Base-by-base conservation (phyloP, 2,888 invertebrate species). In the Encarsia formosa region DNA sequence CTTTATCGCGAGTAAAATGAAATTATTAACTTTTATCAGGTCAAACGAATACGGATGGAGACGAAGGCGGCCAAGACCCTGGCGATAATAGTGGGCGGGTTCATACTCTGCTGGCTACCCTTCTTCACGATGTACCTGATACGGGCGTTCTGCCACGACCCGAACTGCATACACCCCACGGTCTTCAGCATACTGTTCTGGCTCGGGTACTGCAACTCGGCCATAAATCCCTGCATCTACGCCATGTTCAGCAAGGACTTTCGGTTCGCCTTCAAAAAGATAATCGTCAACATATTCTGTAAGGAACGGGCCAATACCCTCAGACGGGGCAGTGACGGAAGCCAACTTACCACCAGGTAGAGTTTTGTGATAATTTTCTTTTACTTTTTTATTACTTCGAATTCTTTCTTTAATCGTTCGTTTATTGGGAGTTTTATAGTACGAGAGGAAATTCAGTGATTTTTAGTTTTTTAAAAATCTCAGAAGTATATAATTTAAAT, bases 121-220 rank as follows among this genome's bases (percentile, higher is more conserved):
- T 97, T 97, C 79, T 95, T 97, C 78, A 92, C 93, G 39, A 90
- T 94, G 77, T 96, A 96, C 74, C 81, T 95, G 41, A 83, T 94
- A 49, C 81, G 91, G 11, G 94, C 93, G 0, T 95, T 91, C 72
- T 92, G 91, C 70, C n/a, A n/a, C n/a, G n/a, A n/a, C n/a, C 85
- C 83, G 37, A 81, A 86, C 55, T 93, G 93, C 74, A 91, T 94
- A 32, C 85, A 88, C 58, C 86, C 86, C 1, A 78, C 91, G 51
- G 79, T 93, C 49, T 95, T 95, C 78, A 91, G 92, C 11, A 83
- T 96, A 23, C 83, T 95, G 18, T 96, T 97, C 77, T 98, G 97
- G 96, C 80, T 98, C 57, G 98, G 97, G 2, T 97, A 97, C 77
- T 93, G 94, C 77, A 97, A 97, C 75, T 93, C 93, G 1, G 96